Conservation (phyloP, 1,140 invertebrate genomes). For the Drosophila insularis region DNA sequence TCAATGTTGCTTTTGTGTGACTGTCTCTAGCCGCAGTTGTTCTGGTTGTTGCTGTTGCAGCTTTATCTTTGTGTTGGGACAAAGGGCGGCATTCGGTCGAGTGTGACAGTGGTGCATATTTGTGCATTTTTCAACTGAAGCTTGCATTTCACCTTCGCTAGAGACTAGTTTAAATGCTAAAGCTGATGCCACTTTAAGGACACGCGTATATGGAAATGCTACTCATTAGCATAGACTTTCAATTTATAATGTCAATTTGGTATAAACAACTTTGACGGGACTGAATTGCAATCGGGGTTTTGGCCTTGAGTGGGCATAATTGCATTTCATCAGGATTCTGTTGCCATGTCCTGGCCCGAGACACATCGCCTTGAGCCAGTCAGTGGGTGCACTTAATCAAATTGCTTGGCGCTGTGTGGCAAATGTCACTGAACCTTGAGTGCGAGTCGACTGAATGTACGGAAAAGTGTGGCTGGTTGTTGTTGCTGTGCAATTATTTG, state of each 20-base stretch:
- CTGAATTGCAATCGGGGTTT: slow-evolving; percentile 64
- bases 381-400: slow-evolving; percentile 67
- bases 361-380: slow-evolving; percentile 28
- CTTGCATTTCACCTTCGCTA: slow-evolving; percentile 61
- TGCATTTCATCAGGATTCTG: slow-evolving; percentile 64
- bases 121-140: slow-evolving; percentile 47
- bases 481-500: slow-evolving; percentile 65
- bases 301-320: slow-evolving; percentile 65
- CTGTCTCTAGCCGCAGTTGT: slow-evolving; percentile 31
- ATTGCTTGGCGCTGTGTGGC: slow-evolving; percentile 57
- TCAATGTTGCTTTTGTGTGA: slow-evolving; percentile 47
- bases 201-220: slow-evolving; percentile 49
- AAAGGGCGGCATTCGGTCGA: slow-evolving; percentile 58
- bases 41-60: slow-evolving; percentile 25
- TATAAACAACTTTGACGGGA: slow-evolving; percentile 18
- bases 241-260: slow-evolving; percentile 8
- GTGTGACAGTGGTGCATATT: slow-evolving; percentile 65
- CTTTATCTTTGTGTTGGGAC: slow-evolving; percentile 45
- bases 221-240: slow-evolving; percentile 40
- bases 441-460: slow-evolving; percentile 13
- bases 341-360: slow-evolving; percentile 14
- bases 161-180: slow-evolving; percentile 44
- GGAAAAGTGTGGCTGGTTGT: slow-evolving; percentile 21
- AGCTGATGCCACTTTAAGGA: slow-evolving; percentile 24
- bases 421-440: slow-evolving; percentile 75